phyloP scores from a whole-genome alignment of 1,140 invertebrate genomes.

The Elymnias hypermnestra region DNA sequence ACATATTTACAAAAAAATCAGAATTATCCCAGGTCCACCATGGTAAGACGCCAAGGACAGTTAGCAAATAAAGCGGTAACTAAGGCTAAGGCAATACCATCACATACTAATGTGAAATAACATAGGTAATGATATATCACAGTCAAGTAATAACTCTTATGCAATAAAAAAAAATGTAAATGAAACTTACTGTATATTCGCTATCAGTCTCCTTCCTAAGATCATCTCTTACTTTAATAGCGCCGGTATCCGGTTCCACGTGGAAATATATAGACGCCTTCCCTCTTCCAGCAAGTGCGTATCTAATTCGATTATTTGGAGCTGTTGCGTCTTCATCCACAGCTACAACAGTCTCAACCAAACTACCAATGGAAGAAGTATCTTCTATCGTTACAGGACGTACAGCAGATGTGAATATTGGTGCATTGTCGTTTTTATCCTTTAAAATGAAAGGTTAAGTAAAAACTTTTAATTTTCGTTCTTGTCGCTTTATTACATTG shows the following conservation, averaged over 20 bases:
- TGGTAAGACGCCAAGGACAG: too few relatives aligned
- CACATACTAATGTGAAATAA: too few relatives aligned
- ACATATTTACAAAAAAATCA: too few relatives aligned
- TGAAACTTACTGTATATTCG: conserved; percentile 82
- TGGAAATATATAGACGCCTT: conserved; percentile 90
- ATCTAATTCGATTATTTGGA: conserved; percentile 87
- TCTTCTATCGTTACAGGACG: conserved; percentile 90
- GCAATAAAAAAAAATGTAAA: too few relatives aligned
- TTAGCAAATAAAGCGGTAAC: too few relatives aligned
- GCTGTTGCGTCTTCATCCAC: conserved; percentile 89
- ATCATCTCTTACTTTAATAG: conserved; percentile 87
- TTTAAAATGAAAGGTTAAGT: conserved; percentile 41
- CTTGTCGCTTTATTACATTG: too few relatives aligned
- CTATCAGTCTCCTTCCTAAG: conserved; percentile 88
- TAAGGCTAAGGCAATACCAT: too few relatives aligned
- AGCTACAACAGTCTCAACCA: conserved; percentile 86
- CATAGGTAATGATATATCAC: too few relatives aligned
- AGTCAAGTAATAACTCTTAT: too few relatives aligned
- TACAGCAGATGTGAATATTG: conserved; percentile 88
- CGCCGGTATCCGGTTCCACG: conserved; percentile 89
- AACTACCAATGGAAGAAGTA: conserved; percentile 86
- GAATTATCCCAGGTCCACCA: too few relatives aligned
- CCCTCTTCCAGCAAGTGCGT: conserved; percentile 88
- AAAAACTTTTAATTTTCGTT: neutral
- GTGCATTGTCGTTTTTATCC: conserved; percentile 90